Conservation (phyloP, 2,888 invertebrate genomes). For the Syritta pipiens region DNA sequence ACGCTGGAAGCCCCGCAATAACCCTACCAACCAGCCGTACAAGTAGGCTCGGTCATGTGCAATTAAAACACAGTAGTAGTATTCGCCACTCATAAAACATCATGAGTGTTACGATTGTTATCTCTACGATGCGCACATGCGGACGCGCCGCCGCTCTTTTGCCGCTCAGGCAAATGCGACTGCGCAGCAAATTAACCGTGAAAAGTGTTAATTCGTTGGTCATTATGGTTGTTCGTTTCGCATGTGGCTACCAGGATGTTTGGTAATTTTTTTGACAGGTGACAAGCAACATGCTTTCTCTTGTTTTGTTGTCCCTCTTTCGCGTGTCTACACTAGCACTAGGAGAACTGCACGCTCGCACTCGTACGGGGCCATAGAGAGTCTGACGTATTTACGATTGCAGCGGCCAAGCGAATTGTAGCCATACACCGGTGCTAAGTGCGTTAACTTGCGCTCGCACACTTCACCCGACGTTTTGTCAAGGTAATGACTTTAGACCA, state of each 20-base stretch:
- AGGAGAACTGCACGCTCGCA: not conserved
- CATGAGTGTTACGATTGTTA: slow-evolving; percentile 44
- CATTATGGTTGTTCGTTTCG: slow-evolving; percentile 46
- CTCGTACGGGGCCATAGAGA: slow-evolving; percentile 3
- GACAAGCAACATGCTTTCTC: slow-evolving; percentile 43
- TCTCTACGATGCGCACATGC: slow-evolving; percentile 23
- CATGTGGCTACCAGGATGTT: slow-evolving; percentile 28
- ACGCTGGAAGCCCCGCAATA: slow-evolving; percentile 14
- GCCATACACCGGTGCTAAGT: not conserved
- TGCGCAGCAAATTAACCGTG: slow-evolving; percentile 41
- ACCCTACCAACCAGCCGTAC: slow-evolving; percentile 10
- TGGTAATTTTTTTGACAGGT: slow-evolving; percentile 38
- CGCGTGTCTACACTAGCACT: not conserved
- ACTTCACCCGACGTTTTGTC: slow-evolving; percentile 18
- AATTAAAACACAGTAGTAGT: slow-evolving; percentile 30
- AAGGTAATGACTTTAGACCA: slow-evolving; percentile 16
- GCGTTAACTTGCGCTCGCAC: slow-evolving; percentile 1
- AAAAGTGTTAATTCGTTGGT: slow-evolving; percentile 49
- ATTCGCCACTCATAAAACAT: slow-evolving; percentile 33
- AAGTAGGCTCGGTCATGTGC: slow-evolving; percentile 44
- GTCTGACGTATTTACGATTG: slow-evolving; percentile 27
- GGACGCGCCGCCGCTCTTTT: not conserved
- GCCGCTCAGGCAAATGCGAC: not conserved
- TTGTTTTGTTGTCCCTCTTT: not conserved
- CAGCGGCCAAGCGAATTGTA: slow-evolving; percentile 4